A percentile compares a stretch with the other conserved stretches of the same genome.
phyloP scores from a whole-genome alignment of 2,113 vertebrate species.

The Oenanthe oenanthe region DNA sequence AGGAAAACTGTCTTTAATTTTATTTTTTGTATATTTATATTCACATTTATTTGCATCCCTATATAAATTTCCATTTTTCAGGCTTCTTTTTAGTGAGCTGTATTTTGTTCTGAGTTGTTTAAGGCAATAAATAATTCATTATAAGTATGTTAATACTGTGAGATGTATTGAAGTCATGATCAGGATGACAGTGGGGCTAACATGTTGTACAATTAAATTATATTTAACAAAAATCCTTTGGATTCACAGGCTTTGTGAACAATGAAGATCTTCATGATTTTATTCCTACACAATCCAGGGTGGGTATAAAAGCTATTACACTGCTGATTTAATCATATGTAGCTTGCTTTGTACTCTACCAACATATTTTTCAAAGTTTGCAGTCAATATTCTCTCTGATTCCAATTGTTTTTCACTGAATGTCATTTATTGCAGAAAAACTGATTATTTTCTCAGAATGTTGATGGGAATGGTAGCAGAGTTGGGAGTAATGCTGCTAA shows the following conservation, averaged over 20 bases:
- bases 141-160: background rate
- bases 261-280: background rate
- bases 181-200: background rate
- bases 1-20: background rate
- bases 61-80: background rate
- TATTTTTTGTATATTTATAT: background rate
- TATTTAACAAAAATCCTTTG: background rate
- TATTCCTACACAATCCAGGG: background rate
- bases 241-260: background rate
- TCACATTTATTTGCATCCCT: too few relatives aligned
- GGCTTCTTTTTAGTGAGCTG: background rate
- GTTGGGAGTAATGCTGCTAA: background rate
- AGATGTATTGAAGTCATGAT: background rate
- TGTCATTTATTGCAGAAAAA: background rate
- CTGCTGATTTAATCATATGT: background rate
- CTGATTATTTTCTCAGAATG: background rate
- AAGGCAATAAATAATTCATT: background rate
- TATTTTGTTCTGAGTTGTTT: constrained; percentile 12
- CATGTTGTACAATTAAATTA: background rate
- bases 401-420: background rate
- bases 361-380: background rate
- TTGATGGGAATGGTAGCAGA: background rate
- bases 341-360: background rate
- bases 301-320: background rate
- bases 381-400: background rate